Evolutionary conservation across 2,888 invertebrate genomes (phyloP), one percentile per base, ranked within the genome.

Genomic region (Amaurobius ferox): DNA sequence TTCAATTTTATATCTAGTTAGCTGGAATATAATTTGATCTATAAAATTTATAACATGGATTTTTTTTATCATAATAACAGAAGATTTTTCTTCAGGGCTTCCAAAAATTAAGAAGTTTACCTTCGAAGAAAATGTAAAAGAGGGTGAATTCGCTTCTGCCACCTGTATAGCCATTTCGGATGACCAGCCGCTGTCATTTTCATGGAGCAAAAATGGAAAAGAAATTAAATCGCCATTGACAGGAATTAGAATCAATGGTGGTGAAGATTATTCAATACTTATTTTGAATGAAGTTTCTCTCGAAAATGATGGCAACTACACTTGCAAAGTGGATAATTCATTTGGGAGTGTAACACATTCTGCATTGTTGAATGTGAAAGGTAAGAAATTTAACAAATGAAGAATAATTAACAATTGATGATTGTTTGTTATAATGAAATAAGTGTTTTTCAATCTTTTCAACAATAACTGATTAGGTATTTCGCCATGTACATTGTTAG

Each of bases 271-370:
- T 64, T 83, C 83, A 0, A 3, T 79, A 26, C 30, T 87, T 19
- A 71, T 85, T 28, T 39, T 87, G 26, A 39, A 78, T 30, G 44
- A 70, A 9, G 83, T 87, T 3, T 9, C 44, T 19, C 35, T 79
- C 9, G 40, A 68, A 39, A 79, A 71, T 44, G 26, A 68, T 7
- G 88, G 88, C 28, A 88, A 88, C 29, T 88, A 88, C 39, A 88
- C 88, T 16, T 88, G 88, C 61, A 64, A 13, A 13, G 88, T 35
- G 0, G 29, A 68, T 28, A 80, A 73, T 55, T n/a, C 73, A 19
- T 19, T 28, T 19, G 73, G 67, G 5, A 80, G 23, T 28, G n/a
- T 30, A 5, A 55, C 2, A 3, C 73, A 80, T 9, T 32, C 55
- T 0, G 55, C 79, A 19, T 0, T 19, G 23, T 13, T 80, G 6